Evolutionary conservation across 2,888 invertebrate species (phyloP), one percentile per base, ranked within the genome.

Genomic region (Eurytoma adleriae): DNA sequence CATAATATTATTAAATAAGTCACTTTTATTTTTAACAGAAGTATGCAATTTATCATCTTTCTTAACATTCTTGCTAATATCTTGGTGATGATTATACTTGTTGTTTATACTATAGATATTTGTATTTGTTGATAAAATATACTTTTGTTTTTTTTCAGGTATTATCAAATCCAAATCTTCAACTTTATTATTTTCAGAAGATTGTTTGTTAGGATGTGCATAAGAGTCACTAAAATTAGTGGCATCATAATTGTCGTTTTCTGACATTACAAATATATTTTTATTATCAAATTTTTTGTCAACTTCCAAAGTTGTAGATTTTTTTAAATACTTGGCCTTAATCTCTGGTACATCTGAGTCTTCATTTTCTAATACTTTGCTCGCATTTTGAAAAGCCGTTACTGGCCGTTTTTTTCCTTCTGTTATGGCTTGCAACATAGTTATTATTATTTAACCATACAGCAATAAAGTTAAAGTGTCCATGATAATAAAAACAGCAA

Each of bases 1-100:
- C 12, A 79, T 79, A 4, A 83, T 71, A 50, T 74, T 79, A 18
- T 74, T 67, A 18, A 82, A 82, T 27, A 79, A 12, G 56, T 81
- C 24, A 57, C 56, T 76, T 62, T 67, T 81, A 10, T 66, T 70
- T 72, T 64, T 78, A n/a, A 62, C 61, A 0, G 80, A 80, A 14
- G 64, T 13, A 18, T 57, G 24, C 69, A 30, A 74, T 20, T 72
- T 80, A 57, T 67, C 24, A 24, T 24, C 24, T 24, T 24, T 24
- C 2, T 24, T 24, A 13, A 30, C 30, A 3, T 10, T 40, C 40
- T 40, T 40, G 40, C 40, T 57, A 12, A 50, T 16, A n/a, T 30
- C 24, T 68, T 52, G 16, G 14, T 40, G 16, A 16, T 75, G 40
- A 64, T n/a, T 64, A 48, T 62, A 20, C 16, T 57, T 61, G 14